Conservation (phyloP, 2,888 invertebrate genomes). For the Aphrophora alni region DNA sequence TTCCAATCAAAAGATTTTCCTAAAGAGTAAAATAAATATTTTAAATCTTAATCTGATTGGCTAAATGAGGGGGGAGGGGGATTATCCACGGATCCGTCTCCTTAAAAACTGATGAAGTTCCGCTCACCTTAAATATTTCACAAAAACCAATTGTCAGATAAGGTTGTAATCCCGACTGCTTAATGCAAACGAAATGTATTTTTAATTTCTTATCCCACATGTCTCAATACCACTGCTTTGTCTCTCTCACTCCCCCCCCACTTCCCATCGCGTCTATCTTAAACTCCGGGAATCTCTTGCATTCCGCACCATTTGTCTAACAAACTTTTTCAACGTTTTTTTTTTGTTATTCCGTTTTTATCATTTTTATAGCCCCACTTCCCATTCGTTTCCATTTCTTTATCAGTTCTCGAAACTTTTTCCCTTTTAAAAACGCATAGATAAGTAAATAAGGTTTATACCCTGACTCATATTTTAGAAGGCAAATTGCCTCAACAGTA, state of each 20-base stretch:
- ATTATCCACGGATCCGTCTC: too few species aligned
- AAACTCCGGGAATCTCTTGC: slow-evolving; percentile 41
- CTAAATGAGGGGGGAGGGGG: too few species aligned
- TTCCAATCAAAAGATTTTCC: too few species aligned
- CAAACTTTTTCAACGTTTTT: slow-evolving; percentile 46
- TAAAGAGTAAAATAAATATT: too few species aligned
- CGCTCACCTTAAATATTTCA: neutral
- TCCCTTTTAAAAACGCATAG: slow-evolving; percentile 43
- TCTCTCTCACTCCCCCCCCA: slow-evolving; percentile 32
- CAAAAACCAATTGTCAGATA: neutral
- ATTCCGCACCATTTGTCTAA: slow-evolving; percentile 49
- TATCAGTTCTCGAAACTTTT: slow-evolving; percentile 42
- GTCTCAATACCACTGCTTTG: slow-evolving; percentile 34
- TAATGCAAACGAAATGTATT: slow-evolving; percentile 47
- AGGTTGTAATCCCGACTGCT: slow-evolving; percentile 1
- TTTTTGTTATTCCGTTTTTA: slow-evolving; percentile 40
- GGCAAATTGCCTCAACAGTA: neutral
- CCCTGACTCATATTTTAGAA: neutral
- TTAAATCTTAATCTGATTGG: neutral
- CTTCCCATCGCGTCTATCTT: neutral
- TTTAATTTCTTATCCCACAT: slow-evolving; percentile 47
- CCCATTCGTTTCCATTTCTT: slow-evolving; percentile 48
- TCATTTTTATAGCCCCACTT: slow-evolving; percentile 48
- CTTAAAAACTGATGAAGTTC: neutral
- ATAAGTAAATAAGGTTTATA: slow-evolving; percentile 46